phyloP scores from a whole-genome alignment of 2,888 invertebrate genomes.

The Julus scandinavius region DNA sequence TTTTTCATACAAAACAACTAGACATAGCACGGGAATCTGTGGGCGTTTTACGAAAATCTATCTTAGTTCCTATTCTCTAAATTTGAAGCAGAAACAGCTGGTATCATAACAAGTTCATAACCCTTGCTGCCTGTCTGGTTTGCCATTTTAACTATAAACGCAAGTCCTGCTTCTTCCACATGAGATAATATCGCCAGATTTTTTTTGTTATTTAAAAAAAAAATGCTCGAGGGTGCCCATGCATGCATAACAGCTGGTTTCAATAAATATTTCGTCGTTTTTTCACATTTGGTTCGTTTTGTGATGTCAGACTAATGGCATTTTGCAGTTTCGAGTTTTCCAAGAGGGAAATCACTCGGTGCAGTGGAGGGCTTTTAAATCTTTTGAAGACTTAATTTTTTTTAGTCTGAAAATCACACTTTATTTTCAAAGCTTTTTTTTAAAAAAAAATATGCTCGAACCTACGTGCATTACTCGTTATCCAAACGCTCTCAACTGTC shows the following conservation, averaged over 20 bases:
- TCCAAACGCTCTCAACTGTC: background rate
- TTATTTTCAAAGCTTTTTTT: background rate
- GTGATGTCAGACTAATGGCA: background rate
- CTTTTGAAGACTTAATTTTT: background rate
- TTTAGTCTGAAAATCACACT: background rate
- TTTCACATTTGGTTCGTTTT: background rate
- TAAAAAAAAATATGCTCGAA: background rate
- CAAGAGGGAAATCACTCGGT: background rate
- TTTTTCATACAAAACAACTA: background rate
- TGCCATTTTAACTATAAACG: too few species aligned
- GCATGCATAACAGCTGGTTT: constrained; percentile 1
- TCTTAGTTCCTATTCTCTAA: background rate
- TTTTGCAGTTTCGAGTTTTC: background rate
- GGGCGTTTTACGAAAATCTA: background rate
- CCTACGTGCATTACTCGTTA: background rate
- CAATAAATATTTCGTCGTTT: background rate
- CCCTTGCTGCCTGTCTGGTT: background rate
- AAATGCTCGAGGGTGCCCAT: background rate
- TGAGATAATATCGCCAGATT: background rate
- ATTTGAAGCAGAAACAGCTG: background rate
- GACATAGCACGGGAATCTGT: background rate
- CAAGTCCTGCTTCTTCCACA: background rate
- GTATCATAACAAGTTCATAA: background rate
- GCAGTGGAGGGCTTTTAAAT: background rate
- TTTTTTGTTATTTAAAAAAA: background rate